phyloP scores from a whole-genome alignment of 2,888 invertebrate genomes.

The Agonopterix alstromeriana region DNA sequence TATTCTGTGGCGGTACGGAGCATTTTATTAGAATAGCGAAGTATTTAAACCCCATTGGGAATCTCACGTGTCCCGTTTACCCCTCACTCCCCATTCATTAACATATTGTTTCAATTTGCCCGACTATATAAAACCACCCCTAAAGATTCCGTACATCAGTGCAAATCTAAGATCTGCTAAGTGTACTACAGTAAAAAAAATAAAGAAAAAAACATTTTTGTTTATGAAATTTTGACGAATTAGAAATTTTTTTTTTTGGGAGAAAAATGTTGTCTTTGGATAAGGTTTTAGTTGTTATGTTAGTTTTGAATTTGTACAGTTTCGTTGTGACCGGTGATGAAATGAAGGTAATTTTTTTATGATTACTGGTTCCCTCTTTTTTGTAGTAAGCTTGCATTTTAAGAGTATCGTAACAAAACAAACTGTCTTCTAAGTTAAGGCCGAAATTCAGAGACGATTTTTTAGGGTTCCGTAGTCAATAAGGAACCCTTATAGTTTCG shows the following conservation, averaged over 20 bases:
- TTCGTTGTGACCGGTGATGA: constrained; percentile 15
- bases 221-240: constrained; percentile 1
- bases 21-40: too few relatives aligned
- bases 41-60: not conserved
- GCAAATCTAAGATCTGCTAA: not conserved
- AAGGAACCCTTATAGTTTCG: too few relatives aligned
- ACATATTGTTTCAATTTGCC: constrained; percentile 29
- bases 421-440: too few relatives aligned
- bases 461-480: too few relatives aligned
- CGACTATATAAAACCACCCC: constrained; percentile 26
- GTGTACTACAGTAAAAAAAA: not conserved
- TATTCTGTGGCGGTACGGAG: too few relatives aligned
- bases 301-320: constrained; percentile 14
- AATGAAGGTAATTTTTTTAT: constrained; percentile 19
- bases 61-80: constrained; percentile 5
- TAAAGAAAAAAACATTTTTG: not conserved
- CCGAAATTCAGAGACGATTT: too few relatives aligned
- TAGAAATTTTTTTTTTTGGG: too few relatives aligned
- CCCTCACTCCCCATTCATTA: constrained; percentile 29
- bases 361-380: too few relatives aligned
- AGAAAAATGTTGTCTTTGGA: constrained; percentile 13
- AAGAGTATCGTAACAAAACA: too few relatives aligned
- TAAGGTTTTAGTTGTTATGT: constrained; percentile 9
- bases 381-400: too few relatives aligned
- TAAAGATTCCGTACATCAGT: constrained; percentile 6